These are phyloP conservation scores for Pseudomyrmex flavicornis DNA, from an alignment of 1,140 invertebrate genomes.

Conservation along the genomic window DNA sequence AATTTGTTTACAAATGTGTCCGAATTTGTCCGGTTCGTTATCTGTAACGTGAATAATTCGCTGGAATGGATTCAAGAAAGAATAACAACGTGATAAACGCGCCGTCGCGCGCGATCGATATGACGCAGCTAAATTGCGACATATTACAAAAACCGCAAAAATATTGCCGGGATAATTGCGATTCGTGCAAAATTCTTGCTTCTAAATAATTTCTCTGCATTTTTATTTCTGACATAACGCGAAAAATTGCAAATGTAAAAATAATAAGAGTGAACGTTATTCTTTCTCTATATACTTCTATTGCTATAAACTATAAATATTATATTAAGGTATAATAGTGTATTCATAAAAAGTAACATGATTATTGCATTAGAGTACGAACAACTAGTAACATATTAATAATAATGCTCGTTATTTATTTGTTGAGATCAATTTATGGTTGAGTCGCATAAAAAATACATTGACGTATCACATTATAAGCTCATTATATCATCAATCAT, in stretches of 20 bases:
- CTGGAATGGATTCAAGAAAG: conserved; percentile 53
- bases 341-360: not conserved
- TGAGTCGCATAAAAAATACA: not conserved
- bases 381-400: not conserved
- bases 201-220: not conserved
- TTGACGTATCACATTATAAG: too few relatives aligned
- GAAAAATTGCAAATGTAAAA: not conserved
- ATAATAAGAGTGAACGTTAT: not conserved
- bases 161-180: conserved; percentile 24
- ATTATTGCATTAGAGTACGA: not conserved
- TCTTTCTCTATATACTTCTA: not conserved
- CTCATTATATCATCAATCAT: not conserved
- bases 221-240: not conserved
- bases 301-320: not conserved
- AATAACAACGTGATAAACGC: conserved; percentile 59
- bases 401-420: not conserved
- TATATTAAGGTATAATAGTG: not conserved
- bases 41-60: conserved; percentile 42
- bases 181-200: conserved; percentile 10
- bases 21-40: conserved; percentile 35
- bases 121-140: conserved; percentile 17
- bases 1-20: conserved; percentile 62
- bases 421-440: not conserved
- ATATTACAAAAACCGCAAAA: conserved; percentile 10
- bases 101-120: conserved; percentile 13